phyloP scores from a whole-genome alignment of 2,888 invertebrate genomes.

The Polymixis lichenea region DNA sequence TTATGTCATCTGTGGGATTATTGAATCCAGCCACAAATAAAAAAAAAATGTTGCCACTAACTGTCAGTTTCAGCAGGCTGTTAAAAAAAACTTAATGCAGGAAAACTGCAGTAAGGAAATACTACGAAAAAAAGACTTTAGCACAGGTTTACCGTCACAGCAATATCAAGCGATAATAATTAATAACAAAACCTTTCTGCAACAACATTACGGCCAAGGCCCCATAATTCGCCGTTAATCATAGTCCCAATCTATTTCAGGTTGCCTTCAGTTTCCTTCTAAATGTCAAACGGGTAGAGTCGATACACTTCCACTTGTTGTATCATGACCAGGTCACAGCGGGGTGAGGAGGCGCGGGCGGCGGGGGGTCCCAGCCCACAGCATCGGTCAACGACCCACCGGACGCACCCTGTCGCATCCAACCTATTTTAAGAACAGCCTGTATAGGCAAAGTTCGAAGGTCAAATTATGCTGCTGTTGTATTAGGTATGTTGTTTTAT shows the following conservation, averaged over 20 bases:
- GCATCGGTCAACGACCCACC: conserved; percentile 82
- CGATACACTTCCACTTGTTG: conserved; percentile 88
- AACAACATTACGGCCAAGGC: not conserved
- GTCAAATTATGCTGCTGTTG: conserved; percentile 72
- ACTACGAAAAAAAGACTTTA: not conserved
- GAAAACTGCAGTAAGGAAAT: not conserved
- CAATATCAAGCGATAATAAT: not conserved
- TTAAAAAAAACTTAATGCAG: not conserved
- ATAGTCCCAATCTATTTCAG: conserved; percentile 59
- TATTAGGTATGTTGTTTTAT: conserved; percentile 27
- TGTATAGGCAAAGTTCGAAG: conserved; percentile 85
- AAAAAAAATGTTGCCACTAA: not conserved
- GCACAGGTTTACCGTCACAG: not conserved
- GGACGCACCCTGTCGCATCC: conserved; percentile 82
- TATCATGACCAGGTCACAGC: conserved; percentile 85
- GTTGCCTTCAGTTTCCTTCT: conserved; percentile 65
- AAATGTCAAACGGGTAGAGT: conserved; percentile 89
- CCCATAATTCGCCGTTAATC: conserved; percentile 41
- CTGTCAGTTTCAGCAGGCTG: not conserved
- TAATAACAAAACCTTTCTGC: not conserved
- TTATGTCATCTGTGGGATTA: not conserved
- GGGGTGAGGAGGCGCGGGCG: conserved; percentile 72
- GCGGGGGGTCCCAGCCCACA: conserved; percentile 64
- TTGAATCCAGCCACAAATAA: not conserved
- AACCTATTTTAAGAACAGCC: conserved; percentile 83